Base-by-base conservation (phyloP, 2,113 vertebrate genomes). In the Acinonyx jubatus region DNA sequence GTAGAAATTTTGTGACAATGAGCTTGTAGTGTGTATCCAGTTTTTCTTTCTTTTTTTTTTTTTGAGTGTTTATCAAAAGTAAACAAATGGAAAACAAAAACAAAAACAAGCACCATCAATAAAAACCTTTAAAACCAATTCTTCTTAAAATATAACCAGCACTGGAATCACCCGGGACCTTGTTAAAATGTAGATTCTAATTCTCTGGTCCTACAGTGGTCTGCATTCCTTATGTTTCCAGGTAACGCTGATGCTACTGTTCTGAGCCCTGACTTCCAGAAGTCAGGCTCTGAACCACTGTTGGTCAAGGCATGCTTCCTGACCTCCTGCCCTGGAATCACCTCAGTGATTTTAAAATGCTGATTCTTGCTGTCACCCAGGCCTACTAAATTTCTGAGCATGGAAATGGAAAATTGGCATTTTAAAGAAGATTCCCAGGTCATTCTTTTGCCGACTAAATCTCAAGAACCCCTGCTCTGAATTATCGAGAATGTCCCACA, bases 61-160 rank as follows among this genome's bases (percentile, higher is more conserved):
- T 73, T 76, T 36, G 7, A 87, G 80, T 65, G 15, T 3, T 31
- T 94, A 15, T 90, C 92, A 18, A 80, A 84, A 55, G 4, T 41
- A 31, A 94, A 65, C 19, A 69, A 91, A 52, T 4, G 33, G 45
- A 68, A 21, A 82, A 73, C 69, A 45, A 61, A 1, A 10, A 12
- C 5, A 38, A 25, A 89, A 65, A 65, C 55, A 50, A 96, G 65
- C 36, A 63, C 21, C 2, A 52, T 33, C 38, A 33, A 76, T 45
- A 80, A 55, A 92, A 85, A 7, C 19, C 21, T 61, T 84, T 78
- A 48, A 45, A 48, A 66, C 10, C 27, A 85, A 55, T 21, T 73
- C 27, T 33, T 93, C 61, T 91, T 41, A 85, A 69, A 91, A 95
- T 89, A 45, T 55, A 81, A 81, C 16, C 33, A 82, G 66, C 63